Base-by-base conservation (phyloP, 2,113 vertebrate species). In the Macrotis lagotis region DNA sequence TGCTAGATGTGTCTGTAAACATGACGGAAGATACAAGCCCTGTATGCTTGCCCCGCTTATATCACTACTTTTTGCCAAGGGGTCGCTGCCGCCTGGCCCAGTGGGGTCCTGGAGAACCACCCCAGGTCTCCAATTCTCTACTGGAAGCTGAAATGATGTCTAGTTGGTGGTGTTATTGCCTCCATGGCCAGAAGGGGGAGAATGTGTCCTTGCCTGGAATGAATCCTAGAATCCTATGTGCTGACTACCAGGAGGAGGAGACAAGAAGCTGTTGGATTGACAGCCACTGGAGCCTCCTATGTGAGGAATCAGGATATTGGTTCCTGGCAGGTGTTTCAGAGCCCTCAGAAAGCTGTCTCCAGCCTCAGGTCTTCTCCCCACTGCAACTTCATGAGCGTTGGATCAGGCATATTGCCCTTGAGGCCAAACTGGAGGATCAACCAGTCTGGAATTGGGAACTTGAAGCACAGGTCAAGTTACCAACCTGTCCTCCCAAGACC, bases 151-250 rank as follows among this genome's bases (percentile, higher is more conserved):
- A 97, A 92, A 93, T 98, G 51, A 3, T 97, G 52, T 10, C 50
- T 6, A 2, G 55, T 93, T 98, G 97, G 97, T 98, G 97, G 97
- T 98, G 97, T 96, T 97, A 97, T 74, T 98, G 97, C 89, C 94
- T 98, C 48, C 91, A 97, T 0, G 94, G 95, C 92, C 95, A 47
- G 92, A 93, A 97, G 97, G 93, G 94, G 95, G 94, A 88, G 90
- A 0, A 91, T 2, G 97, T 97, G 89, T 97, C 97, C 1, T 93
- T 47, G 4, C 97, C 97, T 0, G 94, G 95, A 51, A 90, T 94
- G 48, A 93, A 94, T 31, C 97, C 97, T 1, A 94, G 1, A 0
- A n/a, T 24, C 25, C 96, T 98, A 11, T 98, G 97, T 88, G 94
- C 97, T 47, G 89, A 94, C 91, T 98, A 98, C 94, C 96, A 96